Conservation (phyloP, 2,888 invertebrate species). For the Lasioglossum malachurum region DNA sequence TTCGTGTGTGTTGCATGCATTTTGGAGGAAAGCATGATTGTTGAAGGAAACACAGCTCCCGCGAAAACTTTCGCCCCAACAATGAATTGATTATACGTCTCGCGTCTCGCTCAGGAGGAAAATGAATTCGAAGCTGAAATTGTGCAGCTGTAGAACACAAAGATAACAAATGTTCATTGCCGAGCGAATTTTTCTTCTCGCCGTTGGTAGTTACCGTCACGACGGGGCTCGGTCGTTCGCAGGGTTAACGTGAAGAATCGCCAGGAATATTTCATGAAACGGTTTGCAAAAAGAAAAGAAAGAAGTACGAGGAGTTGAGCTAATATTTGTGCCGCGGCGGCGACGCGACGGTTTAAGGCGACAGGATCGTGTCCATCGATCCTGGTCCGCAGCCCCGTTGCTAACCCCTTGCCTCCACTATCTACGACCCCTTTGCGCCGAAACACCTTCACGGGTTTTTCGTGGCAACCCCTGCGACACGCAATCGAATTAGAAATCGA, state of each 20-base stretch:
- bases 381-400: not conserved
- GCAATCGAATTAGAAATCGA: not conserved
- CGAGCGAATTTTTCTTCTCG: constrained; percentile 4
- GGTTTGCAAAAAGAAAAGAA: constrained; percentile 8
- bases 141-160: not conserved
- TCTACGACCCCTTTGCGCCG: not conserved
- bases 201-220: constrained; percentile 3
- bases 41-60: not conserved
- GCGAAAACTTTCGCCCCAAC: not conserved
- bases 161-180: constrained; percentile 7
- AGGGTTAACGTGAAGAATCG: constrained; percentile 16
- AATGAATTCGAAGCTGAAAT: constrained; percentile 17
- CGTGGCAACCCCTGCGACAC: not conserved
- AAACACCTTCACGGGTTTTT: not conserved
- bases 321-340: constrained; percentile 38
- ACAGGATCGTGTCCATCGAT: constrained; percentile 30
- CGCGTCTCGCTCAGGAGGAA: not conserved
- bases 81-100: constrained; percentile 2
- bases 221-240: not conserved
- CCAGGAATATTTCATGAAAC: not conserved
- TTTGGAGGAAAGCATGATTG: not conserved
- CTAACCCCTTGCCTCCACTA: not conserved
- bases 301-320: not conserved
- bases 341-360: constrained; percentile 24
- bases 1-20: not conserved